Conservation (phyloP, 2,888 invertebrate species). For the Aporophyla nigra region DNA sequence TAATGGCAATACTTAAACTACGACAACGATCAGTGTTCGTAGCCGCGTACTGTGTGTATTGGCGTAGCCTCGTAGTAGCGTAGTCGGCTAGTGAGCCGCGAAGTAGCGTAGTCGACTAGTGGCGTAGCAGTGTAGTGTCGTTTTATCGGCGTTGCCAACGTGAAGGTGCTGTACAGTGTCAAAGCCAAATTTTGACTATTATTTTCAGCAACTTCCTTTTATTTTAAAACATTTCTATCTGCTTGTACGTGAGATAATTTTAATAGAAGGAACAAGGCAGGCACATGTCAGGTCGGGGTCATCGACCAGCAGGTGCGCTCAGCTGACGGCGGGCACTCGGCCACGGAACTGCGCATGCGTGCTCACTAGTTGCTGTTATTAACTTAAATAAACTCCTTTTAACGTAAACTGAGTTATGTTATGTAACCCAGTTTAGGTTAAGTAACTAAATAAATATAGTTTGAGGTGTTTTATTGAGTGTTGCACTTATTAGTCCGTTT, state of each 20-base stretch:
- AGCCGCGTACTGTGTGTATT: background rate
- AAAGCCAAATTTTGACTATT: background rate
- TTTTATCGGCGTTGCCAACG: background rate
- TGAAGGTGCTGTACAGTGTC: background rate
- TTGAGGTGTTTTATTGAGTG: background rate
- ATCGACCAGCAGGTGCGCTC: slow-evolving; percentile 67
- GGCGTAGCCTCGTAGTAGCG: background rate
- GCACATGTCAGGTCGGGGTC: slow-evolving; percentile 42
- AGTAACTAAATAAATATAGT: background rate
- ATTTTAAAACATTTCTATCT: background rate
- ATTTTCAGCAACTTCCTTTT: background rate
- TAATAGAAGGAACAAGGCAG: background rate
- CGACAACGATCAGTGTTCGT: background rate
- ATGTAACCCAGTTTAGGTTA: background rate
- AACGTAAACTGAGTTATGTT: background rate
- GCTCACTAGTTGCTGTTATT: slow-evolving; percentile 29
- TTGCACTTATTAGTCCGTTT: background rate
- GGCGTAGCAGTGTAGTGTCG: background rate
- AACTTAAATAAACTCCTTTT: slow-evolving; percentile 19
- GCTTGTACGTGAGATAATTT: background rate
- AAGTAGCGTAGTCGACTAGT: background rate
- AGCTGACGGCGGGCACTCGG: slow-evolving; percentile 62
- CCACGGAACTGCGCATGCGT: slow-evolving; percentile 70
- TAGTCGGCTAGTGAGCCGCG: background rate
- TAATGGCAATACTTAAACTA: background rate